Conservation (phyloP, 2,888 invertebrate species). For the Oscheius sp. region DNA sequence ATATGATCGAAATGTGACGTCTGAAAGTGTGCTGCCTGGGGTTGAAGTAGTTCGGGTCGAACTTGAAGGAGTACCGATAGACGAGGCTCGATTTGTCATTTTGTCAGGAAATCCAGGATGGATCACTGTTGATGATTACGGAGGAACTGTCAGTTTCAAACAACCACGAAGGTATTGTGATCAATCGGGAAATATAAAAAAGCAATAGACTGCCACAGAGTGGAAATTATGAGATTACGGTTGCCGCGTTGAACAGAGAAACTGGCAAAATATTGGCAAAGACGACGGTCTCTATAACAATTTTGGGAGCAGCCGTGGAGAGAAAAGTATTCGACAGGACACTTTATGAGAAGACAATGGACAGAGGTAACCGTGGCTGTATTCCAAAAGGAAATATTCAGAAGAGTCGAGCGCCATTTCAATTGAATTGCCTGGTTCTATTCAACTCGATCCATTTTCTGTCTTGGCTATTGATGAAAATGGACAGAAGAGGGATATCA, state of each 20-base stretch:
- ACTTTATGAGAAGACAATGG: conserved; percentile 42
- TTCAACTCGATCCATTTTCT: conserved; percentile 37
- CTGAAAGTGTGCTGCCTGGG: conserved; percentile 41
- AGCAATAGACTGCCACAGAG: neutral
- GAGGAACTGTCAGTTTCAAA: conserved; percentile 62
- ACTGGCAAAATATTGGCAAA: conserved; percentile 56
- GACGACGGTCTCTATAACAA: conserved; percentile 43
- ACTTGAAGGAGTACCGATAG: conserved; percentile 61
- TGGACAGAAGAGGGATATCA: conserved; percentile 26
- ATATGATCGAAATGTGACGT: conserved; percentile 48
- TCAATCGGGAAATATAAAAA: neutral
- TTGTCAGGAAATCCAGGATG: conserved; percentile 66
- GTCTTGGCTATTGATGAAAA: conserved; percentile 51
- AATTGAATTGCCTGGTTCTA: neutral
- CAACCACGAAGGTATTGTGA: conserved; percentile 42
- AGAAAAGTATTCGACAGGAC: conserved; percentile 34
- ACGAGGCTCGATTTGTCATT: conserved; percentile 60
- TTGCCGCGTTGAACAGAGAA: conserved; percentile 60
- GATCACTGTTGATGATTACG: conserved; percentile 66
- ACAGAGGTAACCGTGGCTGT: conserved; percentile 37
- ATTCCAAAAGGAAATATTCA: neutral
- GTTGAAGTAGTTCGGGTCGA: conserved; percentile 57
- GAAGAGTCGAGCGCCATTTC: conserved; percentile 11
- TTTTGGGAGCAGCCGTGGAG: conserved; percentile 32
- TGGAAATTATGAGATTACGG: conserved; percentile 41